Evolutionary conservation across 2,113 vertebrate genomes (phyloP).

Genomic region (Plecturocebus donacophilus): DNA sequence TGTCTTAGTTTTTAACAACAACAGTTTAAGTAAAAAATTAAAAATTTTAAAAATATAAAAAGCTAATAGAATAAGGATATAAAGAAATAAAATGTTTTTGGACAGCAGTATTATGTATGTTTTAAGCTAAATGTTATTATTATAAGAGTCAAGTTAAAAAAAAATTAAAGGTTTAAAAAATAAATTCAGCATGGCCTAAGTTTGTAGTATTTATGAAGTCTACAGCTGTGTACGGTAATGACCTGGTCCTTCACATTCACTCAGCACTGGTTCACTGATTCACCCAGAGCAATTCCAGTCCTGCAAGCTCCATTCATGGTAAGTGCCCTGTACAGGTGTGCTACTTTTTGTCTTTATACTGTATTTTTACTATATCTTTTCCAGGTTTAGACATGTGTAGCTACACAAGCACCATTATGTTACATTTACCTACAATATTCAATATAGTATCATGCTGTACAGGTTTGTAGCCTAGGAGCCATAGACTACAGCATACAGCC

Average conservation of each 20-base stretch:
- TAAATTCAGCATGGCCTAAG: neutral
- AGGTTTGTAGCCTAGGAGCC: neutral
- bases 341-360: neutral
- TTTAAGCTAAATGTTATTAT: neutral
- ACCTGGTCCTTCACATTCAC: rapidly evolving
- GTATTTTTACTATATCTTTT: neutral
- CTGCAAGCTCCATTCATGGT: neutral
- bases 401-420: neutral
- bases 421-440: neutral
- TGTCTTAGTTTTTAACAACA: neutral
- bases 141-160: neutral
- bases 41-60: neutral
- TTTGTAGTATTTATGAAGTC: too few relatives aligned
- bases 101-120: neutral
- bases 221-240: rapidly evolving
- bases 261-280: too few relatives aligned
- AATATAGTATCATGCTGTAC: neutral
- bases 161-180: neutral
- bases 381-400: neutral
- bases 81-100: neutral
- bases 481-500: neutral
- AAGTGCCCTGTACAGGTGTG: neutral
- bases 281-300: neutral
- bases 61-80: neutral
- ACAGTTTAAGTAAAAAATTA: neutral